A percentile compares a stretch with the other conserved stretches of the same genome.
Evolutionary conservation across 2,797 vertebrate species (phyloP).

Genomic region (Hybognathus amarus): DNA sequence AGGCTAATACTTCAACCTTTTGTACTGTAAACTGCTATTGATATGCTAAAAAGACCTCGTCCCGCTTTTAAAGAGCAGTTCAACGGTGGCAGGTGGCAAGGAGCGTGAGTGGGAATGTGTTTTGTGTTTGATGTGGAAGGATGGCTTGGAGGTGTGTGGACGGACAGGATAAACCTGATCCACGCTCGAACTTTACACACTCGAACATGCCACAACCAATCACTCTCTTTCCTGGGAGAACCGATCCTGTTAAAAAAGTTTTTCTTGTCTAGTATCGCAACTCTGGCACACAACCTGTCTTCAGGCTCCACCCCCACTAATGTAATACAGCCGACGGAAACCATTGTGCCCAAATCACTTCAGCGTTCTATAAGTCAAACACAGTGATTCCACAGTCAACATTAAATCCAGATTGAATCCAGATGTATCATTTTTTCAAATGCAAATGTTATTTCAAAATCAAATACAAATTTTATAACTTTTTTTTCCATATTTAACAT

Average conservation of each 20-base stretch:
- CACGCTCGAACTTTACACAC: conserved; percentile 48
- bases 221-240: conserved; percentile 57
- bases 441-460: not conserved
- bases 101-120: conserved; percentile 50
- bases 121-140: conserved; percentile 60
- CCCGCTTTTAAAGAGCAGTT: conserved; percentile 27
- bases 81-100: conserved; percentile 22
- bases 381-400: not conserved
- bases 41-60: conserved; percentile 31
- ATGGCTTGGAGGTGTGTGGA: conserved; percentile 62
- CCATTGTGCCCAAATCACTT: conserved; percentile 22
- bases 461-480: not conserved
- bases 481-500: not conserved
- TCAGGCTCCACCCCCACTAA: conserved; percentile 34
- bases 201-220: conserved; percentile 64
- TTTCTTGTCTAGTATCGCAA: conserved; percentile 6
- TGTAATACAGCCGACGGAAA: conserved; percentile 31
- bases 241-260: conserved; percentile 55
- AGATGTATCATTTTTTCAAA: not conserved
- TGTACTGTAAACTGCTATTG: conserved; percentile 29
- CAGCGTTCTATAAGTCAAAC: no score
- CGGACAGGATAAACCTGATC: conserved; percentile 81
- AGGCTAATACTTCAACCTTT: conserved; percentile 24
- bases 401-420: not conserved
- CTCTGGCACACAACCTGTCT: conserved; percentile 27